phyloP scores from a whole-genome alignment of 2,797 vertebrate species.

The Spatula versicolor region DNA sequence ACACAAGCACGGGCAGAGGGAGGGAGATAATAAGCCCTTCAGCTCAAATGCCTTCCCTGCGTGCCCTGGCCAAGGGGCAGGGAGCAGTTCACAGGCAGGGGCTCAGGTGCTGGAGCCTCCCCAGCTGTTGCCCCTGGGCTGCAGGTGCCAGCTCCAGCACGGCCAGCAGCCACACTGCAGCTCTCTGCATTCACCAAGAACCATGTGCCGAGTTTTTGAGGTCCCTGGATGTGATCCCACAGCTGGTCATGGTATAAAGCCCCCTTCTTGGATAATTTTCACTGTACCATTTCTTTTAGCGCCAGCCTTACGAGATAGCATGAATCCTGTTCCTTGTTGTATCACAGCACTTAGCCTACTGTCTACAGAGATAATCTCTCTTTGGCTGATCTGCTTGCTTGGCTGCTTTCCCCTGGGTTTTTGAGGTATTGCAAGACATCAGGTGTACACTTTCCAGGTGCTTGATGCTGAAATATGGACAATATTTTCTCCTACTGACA shows the following conservation, averaged over 20 bases:
- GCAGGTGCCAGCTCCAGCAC: background rate
- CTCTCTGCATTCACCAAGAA: background rate
- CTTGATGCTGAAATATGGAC: rapidly evolving
- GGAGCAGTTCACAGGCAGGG: rapidly evolving
- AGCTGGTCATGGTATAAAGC: background rate
- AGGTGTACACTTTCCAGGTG: background rate
- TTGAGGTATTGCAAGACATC: background rate
- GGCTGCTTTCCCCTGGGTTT: background rate
- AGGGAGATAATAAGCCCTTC: background rate
- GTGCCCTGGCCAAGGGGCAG: background rate
- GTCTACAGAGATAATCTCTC: background rate
- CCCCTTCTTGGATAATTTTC: background rate
- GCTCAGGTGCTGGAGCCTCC: rapidly evolving
- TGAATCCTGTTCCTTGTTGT: background rate
- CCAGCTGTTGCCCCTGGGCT: background rate
- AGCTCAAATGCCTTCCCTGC: rapidly evolving
- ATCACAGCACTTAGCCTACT: background rate
- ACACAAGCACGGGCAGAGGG: background rate
- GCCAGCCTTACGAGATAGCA: no score
- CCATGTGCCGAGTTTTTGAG: background rate
- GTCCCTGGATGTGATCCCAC: background rate
- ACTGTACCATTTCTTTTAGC: background rate
- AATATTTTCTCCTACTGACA: background rate
- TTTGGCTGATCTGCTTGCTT: background rate
- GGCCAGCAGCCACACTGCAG: background rate